Base-by-base conservation (phyloP, 2,888 invertebrate species). In the Ceramica pisi region DNA sequence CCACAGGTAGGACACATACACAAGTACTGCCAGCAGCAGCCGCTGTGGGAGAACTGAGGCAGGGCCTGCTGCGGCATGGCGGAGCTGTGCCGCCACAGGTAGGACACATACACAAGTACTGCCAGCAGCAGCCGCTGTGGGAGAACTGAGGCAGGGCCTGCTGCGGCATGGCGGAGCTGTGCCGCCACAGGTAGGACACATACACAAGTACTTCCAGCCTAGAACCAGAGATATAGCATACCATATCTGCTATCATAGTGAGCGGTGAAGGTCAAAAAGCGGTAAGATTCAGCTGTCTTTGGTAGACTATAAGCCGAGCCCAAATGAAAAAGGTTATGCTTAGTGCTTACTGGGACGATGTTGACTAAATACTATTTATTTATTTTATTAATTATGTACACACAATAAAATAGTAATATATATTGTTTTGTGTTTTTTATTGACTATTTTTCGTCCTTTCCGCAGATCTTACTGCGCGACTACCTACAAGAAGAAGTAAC, bases 141-240 rank as follows among this genome's bases (percentile, higher is more conserved):
- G 98, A 98, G 86, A 96, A 96, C 77, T 98, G 87, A 95, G 99
- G 16, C 93, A 93, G 5, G 97, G 98, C 84, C 97, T 99, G 87
- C 95, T 99, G 69, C 96, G 97, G 0, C 98, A 98, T 89, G 99
- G 99, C 12, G 99, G 99, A 41, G 98, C 98, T 0, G 97, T 97
- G 77, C 98, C 98, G 5, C 98, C 99, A 0, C 97, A 97, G 84
- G 95, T 95, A 94, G 0, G 31, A 9, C 1, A n/a, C 5, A 19
- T 41, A 41, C 97, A 98, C 90, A 97, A 97, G 26, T 97, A 98
- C 91, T 31, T 31, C 31, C 31, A 31, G 31, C 31, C 31, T 31
- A 31, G 2, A 26, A 26, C 26, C 26, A 26, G 26, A 26, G 26
- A 26, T 26, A 26, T 26, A 3, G 31, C 31, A 31, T 31, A 6